phyloP scores from a whole-genome alignment of 2,888 invertebrate genomes.

The Neoitamus cyanurus region DNA sequence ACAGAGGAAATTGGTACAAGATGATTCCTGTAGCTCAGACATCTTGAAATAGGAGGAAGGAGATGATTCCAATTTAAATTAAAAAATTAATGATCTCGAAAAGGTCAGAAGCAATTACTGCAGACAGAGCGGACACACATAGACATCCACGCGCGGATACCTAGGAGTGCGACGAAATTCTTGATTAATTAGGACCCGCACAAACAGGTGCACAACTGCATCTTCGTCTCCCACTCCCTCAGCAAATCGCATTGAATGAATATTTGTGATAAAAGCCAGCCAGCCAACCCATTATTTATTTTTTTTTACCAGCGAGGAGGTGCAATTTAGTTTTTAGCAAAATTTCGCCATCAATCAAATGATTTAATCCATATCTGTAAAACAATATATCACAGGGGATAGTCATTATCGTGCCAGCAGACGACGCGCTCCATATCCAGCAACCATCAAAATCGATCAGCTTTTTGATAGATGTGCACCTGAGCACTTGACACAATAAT shows the following conservation, averaged over 20 bases:
- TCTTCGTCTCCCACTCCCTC: background rate
- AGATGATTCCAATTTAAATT: constrained; percentile 41
- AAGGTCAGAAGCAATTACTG: constrained; percentile 3
- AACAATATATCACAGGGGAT: constrained; percentile 51
- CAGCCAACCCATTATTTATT: background rate
- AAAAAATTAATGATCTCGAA: constrained; percentile 29
- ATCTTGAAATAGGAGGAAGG: constrained; percentile 13
- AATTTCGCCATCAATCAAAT: constrained; percentile 37
- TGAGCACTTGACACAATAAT: constrained; percentile 57
- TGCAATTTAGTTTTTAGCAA: constrained; percentile 31
- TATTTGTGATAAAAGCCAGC: background rate
- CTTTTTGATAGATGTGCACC: constrained; percentile 56
- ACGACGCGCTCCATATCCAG: constrained; percentile 21
- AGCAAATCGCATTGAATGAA: background rate
- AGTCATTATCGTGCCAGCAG: constrained; percentile 46
- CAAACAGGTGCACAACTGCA: background rate
- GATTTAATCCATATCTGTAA: constrained; percentile 49
- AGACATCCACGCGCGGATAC: background rate
- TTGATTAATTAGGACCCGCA: background rate
- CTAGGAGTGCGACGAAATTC: background rate
- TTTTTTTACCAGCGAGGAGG: background rate
- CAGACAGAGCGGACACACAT: background rate
- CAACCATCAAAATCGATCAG: constrained; percentile 43
- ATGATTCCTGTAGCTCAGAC: constrained; percentile 22
- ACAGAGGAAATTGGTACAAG: constrained; percentile 44